A percentile compares a stretch with the other conserved stretches of the same genome.
Conservation (phyloP, 2,797 vertebrate genomes). For the Cichlasoma orientale region DNA sequence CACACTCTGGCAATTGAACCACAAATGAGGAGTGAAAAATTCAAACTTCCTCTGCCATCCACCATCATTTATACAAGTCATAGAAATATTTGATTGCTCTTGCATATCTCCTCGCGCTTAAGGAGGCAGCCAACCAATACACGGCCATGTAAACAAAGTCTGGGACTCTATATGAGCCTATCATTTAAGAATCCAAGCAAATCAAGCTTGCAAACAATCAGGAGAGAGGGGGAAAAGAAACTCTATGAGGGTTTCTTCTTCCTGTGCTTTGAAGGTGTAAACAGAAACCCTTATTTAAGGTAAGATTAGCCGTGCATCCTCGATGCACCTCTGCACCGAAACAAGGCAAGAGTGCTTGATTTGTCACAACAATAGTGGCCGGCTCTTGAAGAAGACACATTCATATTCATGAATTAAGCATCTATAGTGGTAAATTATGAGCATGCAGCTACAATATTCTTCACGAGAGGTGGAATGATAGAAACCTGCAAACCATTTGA, state of each 20-base stretch:
- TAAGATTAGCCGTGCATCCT: slow-evolving; percentile 67
- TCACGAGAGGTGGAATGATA: slow-evolving; percentile 17
- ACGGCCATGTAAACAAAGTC: slow-evolving; percentile 60
- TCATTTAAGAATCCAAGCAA: slow-evolving; percentile 73
- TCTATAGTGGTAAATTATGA: slow-evolving; percentile 60
- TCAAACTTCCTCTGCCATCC: slow-evolving; percentile 71
- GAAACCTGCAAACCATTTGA: slow-evolving; percentile 37
- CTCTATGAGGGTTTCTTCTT: slow-evolving; percentile 54
- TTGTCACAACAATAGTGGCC: slow-evolving; percentile 63
- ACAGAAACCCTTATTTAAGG: slow-evolving; percentile 70
- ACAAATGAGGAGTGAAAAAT: slow-evolving; percentile 80
- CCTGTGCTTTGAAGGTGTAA: slow-evolving; percentile 70
- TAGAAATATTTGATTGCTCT: slow-evolving; percentile 80
- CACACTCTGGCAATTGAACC: slow-evolving; percentile 78
- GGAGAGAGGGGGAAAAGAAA: slow-evolving; percentile 50
- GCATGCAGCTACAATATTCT: slow-evolving; percentile 26
- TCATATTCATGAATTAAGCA: slow-evolving; percentile 66
- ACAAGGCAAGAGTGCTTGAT: slow-evolving; percentile 69
- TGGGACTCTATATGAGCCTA: slow-evolving; percentile 69
- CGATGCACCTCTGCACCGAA: slow-evolving; percentile 61
- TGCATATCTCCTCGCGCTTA: slow-evolving; percentile 77
- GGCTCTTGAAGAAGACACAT: slow-evolving; percentile 58
- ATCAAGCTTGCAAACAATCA: slow-evolving; percentile 73
- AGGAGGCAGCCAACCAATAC: slow-evolving; percentile 69
- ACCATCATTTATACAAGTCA: slow-evolving; percentile 74